phyloP scores from a whole-genome alignment of 2,888 invertebrate species.

The Podabrus alpinus region DNA sequence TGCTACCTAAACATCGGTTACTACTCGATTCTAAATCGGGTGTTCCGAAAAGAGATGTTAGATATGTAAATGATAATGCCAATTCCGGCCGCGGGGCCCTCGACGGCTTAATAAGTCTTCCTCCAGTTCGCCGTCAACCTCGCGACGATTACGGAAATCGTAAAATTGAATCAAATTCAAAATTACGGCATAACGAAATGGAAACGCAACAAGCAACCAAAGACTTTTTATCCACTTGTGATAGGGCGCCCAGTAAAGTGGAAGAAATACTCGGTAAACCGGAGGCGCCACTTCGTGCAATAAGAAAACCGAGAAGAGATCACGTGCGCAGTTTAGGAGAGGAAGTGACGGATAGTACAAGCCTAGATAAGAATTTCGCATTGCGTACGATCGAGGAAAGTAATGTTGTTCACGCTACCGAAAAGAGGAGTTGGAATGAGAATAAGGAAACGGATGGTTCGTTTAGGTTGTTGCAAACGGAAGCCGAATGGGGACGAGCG shows the following conservation, averaged over 20 bases:
- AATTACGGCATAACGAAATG: constrained; percentile 5
- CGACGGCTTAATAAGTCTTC: constrained; percentile 58
- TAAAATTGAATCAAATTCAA: constrained; percentile 5
- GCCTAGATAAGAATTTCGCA: constrained; percentile 44
- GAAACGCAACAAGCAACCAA: constrained; percentile 25
- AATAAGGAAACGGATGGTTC: constrained; percentile 16
- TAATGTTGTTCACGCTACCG: constrained; percentile 30
- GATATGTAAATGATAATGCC: constrained; percentile 21
- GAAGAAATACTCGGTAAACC: constrained; percentile 53
- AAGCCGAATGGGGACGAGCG: constrained; percentile 32
- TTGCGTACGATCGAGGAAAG: constrained; percentile 53
- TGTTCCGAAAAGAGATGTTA: constrained; percentile 33
- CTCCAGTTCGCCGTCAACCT: constrained; percentile 57
- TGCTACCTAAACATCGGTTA: constrained; percentile 19
- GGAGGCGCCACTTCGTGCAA: constrained; percentile 47
- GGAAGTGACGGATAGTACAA: constrained; percentile 54
- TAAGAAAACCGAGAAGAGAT: constrained; percentile 41
- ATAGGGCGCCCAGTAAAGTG: constrained; percentile 49
- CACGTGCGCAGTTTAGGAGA: constrained; percentile 57
- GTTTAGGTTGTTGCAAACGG: constrained; percentile 28
- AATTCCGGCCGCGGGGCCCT: constrained; percentile 30
- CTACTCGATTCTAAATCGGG: constrained; percentile 23
- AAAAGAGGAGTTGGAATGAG: constrained; percentile 4
- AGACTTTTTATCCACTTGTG: constrained; percentile 45
- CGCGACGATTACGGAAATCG: constrained; percentile 19